Evolutionary conservation across 2,888 invertebrate genomes (phyloP), one percentile per base, ranked within the genome.

Genomic region (Myopa tessellatipennis): DNA sequence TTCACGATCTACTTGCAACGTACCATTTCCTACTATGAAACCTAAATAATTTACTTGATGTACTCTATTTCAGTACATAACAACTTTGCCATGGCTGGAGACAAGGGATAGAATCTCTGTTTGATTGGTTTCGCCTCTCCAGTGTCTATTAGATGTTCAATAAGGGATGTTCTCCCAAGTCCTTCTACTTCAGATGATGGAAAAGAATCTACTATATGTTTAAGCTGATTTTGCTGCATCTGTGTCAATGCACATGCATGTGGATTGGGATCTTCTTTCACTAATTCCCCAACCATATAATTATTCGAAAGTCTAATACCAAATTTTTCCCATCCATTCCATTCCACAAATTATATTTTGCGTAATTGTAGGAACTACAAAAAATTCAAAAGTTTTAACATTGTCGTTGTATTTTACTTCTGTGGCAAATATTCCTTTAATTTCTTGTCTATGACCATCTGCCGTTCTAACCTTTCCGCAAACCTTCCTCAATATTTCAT

Each of bases 61-160:
- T n/a, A n/a, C n/a, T 86, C 85, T 2, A 87, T 79, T 76, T 86
- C 85, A 4, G 74, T 58, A 74, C 76, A 80, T 45, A 82, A 63
- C 5, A 79, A n/a, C 65, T 76, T 75, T 58, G 82, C 81, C 10
- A 80, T 77, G 0, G 76, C 78, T 5, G 82, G 80, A 2, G 79
- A 81, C 4, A 79, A 76, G 0, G 81, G 79, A 52, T 80, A 82
- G 58, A 78, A 80, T 1, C 82, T 69, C 50, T 80, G 79, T 72
- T 81, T 81, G 4, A 81, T 74, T 14, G 81, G 80, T 45, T 75
- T 71, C 2, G 80, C 63, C 0, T 76, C 68, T 0, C 78, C 81
- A 16, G 77, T 78, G 58, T 81, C 79, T 52, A 82, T 82, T 6
- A 38, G 12, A 63, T 81, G 81, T 58, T 52, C 40, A 34, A 78